phyloP scores from a whole-genome alignment of 2,113 vertebrate genomes.

The Lepisosteus osseus region DNA sequence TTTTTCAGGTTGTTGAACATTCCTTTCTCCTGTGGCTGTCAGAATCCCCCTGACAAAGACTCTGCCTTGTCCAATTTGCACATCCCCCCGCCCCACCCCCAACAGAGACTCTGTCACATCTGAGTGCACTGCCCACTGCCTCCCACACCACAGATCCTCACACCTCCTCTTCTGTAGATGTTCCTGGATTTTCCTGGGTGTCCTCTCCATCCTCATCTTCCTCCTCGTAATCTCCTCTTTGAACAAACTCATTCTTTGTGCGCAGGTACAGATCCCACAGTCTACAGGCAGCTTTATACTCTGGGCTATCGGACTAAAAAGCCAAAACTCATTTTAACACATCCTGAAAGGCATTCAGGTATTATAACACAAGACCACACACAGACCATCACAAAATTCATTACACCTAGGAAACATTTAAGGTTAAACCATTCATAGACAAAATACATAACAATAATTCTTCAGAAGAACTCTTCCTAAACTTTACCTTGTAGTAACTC shows the following conservation, averaged over 20 bases:
- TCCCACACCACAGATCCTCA: constrained; percentile 3
- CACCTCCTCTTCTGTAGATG: constrained; percentile 84
- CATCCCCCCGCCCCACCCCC: no score
- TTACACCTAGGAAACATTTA: no score
- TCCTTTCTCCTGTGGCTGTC: no score
- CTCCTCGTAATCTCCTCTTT: constrained; percentile 88
- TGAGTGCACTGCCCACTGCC: no score
- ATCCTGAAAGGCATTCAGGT: neutral
- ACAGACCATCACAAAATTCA: no score
- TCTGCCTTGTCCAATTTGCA: no score
- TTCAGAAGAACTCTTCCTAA: neutral
- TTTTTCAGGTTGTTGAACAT: no score
- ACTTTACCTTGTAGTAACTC: constrained; percentile 89
- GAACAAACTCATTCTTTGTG: constrained; percentile 96
- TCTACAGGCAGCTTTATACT: constrained; percentile 92
- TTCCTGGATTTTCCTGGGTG: constrained; percentile 75
- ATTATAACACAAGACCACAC: no score
- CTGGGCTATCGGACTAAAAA: constrained; percentile 83
- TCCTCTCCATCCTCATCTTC: constrained; percentile 89
- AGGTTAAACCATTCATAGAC: no score
- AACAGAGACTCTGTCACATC: no score
- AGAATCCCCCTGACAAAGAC: no score
- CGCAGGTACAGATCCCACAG: constrained; percentile 95
- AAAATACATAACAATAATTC: no score
- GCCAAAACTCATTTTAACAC: neutral